Evolutionary conservation across 2,797 vertebrate genomes (phyloP).

Genomic region (Sarcophilus harrisii): DNA sequence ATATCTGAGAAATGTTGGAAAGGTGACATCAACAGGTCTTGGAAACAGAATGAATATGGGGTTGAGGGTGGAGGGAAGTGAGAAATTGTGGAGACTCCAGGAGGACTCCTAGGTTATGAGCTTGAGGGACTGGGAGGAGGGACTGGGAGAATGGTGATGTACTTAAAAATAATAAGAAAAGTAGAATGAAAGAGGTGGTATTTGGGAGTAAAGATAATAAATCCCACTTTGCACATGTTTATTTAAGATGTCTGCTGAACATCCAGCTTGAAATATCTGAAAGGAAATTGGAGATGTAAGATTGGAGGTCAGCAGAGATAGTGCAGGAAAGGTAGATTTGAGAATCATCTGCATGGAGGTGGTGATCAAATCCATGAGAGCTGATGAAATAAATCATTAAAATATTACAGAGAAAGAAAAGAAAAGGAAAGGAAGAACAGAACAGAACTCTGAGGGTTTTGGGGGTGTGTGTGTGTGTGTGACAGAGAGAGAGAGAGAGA

Average conservation of each 20-base stretch:
- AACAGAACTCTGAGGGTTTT: neutral
- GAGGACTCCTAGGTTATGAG: neutral
- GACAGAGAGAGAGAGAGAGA: too few species aligned
- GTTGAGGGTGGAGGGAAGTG: rapidly evolving
- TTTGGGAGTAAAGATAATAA: neutral
- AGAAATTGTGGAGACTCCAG: neutral
- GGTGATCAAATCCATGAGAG: too few species aligned
- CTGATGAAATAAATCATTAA: too few species aligned
- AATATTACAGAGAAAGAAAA: too few species aligned
- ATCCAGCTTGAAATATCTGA: neutral
- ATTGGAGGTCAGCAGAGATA: neutral
- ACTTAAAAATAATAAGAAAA: neutral
- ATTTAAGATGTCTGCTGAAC: neutral
- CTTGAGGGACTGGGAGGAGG: neutral
- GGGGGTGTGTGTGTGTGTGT: too few species aligned
- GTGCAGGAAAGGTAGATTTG: neutral
- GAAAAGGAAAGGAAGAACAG: neutral
- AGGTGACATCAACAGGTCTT: neutral
- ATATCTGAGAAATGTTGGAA: too few species aligned
- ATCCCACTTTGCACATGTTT: neutral
- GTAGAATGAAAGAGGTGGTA: neutral
- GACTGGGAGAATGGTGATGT: neutral
- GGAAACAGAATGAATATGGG: neutral
- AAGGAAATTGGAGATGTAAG: neutral
- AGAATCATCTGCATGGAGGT: too few species aligned